Evolutionary conservation across 2,888 invertebrate genomes (phyloP).

Genomic region (Drosophila mayaguana): DNA sequence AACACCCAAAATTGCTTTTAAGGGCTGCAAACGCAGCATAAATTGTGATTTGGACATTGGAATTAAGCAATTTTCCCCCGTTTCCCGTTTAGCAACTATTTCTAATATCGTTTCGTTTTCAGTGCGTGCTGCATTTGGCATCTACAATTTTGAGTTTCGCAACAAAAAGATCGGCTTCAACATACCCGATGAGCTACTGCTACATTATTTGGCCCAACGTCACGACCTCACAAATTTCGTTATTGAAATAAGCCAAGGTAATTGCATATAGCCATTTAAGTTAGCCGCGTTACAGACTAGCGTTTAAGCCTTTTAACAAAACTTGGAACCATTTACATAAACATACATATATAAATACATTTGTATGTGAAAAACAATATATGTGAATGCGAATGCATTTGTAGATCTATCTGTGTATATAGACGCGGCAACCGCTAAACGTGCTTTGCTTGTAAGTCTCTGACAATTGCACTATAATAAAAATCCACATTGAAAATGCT

Average conservation of each 20-base stretch:
- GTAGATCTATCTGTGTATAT: conserved; percentile 59
- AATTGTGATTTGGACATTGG: conserved; percentile 47
- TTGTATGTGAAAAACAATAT: conserved; percentile 32
- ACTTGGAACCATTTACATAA: conserved; percentile 22
- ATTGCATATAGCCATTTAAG: conserved; percentile 37
- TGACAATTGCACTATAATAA: conserved; percentile 80
- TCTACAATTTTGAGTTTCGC: conserved; percentile 82
- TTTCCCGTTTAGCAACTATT: conserved; percentile 3
- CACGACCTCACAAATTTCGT: conserved; percentile 84
- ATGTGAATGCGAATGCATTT: conserved; percentile 41
- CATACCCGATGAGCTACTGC: conserved; percentile 82
- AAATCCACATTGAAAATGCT: conserved; percentile 82
- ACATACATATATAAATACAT: conserved; percentile 26
- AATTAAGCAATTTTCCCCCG: conserved; percentile 35
- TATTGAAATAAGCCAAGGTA: conserved; percentile 84
- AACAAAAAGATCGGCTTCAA: conserved; percentile 84
- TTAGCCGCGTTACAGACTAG: conserved; percentile 67
- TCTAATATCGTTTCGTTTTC: conserved; percentile 40
- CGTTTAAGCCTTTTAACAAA: conserved; percentile 61
- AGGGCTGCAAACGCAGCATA: conserved; percentile 21
- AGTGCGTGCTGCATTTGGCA: conserved; percentile 81
- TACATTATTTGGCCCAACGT: conserved; percentile 82
- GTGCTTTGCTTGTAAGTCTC: conserved; percentile 83
- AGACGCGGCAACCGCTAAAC: conserved; percentile 76
- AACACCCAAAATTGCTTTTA: conserved; percentile 31